Evolutionary conservation across 2,888 invertebrate genomes (phyloP).

Genomic region (Tanytarsus gracilentus): DNA sequence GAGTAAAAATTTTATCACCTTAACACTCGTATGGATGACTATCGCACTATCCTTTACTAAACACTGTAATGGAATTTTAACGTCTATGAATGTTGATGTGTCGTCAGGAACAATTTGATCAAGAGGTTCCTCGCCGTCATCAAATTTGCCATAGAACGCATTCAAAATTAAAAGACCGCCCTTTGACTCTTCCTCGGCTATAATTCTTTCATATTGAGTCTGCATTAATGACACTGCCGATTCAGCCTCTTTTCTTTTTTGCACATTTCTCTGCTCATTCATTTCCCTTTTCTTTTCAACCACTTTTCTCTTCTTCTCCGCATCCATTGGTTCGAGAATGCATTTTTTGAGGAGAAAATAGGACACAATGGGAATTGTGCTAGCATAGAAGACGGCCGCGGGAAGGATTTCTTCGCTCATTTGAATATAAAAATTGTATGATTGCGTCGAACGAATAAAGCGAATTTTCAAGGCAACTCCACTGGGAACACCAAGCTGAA

Average conservation of each 20-base stretch:
- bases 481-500: slow-evolving; percentile 74
- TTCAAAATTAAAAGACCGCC: slow-evolving; percentile 77
- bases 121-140: slow-evolving; percentile 35
- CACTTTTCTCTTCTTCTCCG: slow-evolving; percentile 67
- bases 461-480: slow-evolving; percentile 85
- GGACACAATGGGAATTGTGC: slow-evolving; percentile 72
- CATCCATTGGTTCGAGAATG: slow-evolving; percentile 73
- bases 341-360: slow-evolving; percentile 76
- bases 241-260: slow-evolving; percentile 70
- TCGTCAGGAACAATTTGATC: slow-evolving; percentile 20
- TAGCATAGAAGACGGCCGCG: slow-evolving; percentile 87
- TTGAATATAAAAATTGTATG: slow-evolving; percentile 80
- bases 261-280: slow-evolving; percentile 56
- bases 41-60: slow-evolving; percentile 86
- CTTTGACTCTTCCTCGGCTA: slow-evolving; percentile 68
- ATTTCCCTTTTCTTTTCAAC: slow-evolving; percentile 73
- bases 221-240: slow-evolving; percentile 85
- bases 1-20: slow-evolving; percentile 49
- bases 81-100: slow-evolving; percentile 58
- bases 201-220: slow-evolving; percentile 76
- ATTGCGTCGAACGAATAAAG: slow-evolving; percentile 77
- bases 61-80: slow-evolving; percentile 90
- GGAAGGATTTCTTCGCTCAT: slow-evolving; percentile 84
- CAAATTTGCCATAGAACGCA: slow-evolving; percentile 70
- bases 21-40: slow-evolving; percentile 71